Evolutionary conservation across 2,888 invertebrate species (phyloP).

Genomic region (Junonia oenone): DNA sequence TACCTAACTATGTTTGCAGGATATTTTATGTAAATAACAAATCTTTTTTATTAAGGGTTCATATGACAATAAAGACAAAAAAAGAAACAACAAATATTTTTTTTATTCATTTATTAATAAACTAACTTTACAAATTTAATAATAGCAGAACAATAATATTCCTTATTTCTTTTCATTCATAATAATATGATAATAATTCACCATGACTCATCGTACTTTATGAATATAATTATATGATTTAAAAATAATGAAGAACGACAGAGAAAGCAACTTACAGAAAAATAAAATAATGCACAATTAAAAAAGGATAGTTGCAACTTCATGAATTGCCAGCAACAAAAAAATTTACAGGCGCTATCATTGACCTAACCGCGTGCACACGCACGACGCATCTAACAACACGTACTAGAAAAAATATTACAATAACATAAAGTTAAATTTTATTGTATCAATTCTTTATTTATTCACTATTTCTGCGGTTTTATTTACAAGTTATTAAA

Average conservation of each 20-base stretch:
- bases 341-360: slow-evolving; percentile 46
- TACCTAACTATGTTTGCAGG: not conserved
- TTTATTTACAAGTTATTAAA: slow-evolving; percentile 72
- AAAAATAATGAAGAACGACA: slow-evolving; percentile 77
- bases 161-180: slow-evolving; percentile 79
- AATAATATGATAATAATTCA: slow-evolving; percentile 73
- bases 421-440: slow-evolving; percentile 69
- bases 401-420: slow-evolving; percentile 64
- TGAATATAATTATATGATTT: slow-evolving; percentile 78
- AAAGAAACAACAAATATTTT: slow-evolving; percentile 54
- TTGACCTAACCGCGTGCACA: slow-evolving; percentile 39
- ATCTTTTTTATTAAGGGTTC: not conserved
- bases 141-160: slow-evolving; percentile 81
- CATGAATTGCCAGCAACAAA: slow-evolving; percentile 61
- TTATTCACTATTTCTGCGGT: slow-evolving; percentile 66
- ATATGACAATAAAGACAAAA: not conserved
- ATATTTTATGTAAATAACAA: not conserved
- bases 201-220: slow-evolving; percentile 75
- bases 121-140: slow-evolving; percentile 81
- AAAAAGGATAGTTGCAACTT: slow-evolving; percentile 52
- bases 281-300: slow-evolving; percentile 74
- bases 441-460: slow-evolving; percentile 75
- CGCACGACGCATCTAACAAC: slow-evolving; percentile 40
- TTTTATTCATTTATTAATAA: slow-evolving; percentile 80
- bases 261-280: slow-evolving; percentile 77